Evolutionary conservation across 2,797 vertebrate genomes (phyloP), one percentile per base, ranked within the genome.

Genomic region (Leucoraja ocellata): DNA sequence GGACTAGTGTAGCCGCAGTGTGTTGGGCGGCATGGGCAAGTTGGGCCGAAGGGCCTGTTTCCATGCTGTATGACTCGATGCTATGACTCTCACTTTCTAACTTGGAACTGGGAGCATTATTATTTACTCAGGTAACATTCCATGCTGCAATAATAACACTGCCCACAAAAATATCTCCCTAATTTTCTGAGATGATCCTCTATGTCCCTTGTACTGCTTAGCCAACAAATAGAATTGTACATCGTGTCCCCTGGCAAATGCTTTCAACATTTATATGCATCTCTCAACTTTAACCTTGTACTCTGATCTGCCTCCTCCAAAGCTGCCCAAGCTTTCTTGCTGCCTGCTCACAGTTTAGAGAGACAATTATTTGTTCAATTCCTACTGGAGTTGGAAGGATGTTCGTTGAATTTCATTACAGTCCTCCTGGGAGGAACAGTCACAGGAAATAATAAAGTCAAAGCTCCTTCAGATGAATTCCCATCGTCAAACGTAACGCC

Each of bases 321-420:
- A 36, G n/a, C 21, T 65, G 18, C 32, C 6, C 32, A 68, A 88
- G 18, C 7, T 65, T 65, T 68, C 84, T 86, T 65, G n/a, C 63
- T 88, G 84, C 61, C 63, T 23, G 61, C 32, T 88, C 61, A 68
- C 14, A 88, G 83, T 86, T 63, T 65, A 32, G n/a, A 16, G 63
- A 88, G 84, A 88, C 83, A 86, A 88, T 88, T 88, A 88, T 9
- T 68, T 88, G 84, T 68, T 68, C 84, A 68, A 68, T 36, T 68
- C 84, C 61, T 36, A 21, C n/a, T 21, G 63, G 63, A 88, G 61
- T 88, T 65, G 84, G 68, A 88, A 88, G 84, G 84, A 68, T 88
- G 63, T 68, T 68, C 61, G 4, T 88, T 14, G 63, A 88, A 88
- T 88, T 88, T 88, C 84, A 88, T 68, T 88, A 68, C 32, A 88